These are phyloP conservation scores for Zoanthus gigantus DNA, from an alignment of 92 coral and sea anemone species.

Conservation along the genomic window DNA sequence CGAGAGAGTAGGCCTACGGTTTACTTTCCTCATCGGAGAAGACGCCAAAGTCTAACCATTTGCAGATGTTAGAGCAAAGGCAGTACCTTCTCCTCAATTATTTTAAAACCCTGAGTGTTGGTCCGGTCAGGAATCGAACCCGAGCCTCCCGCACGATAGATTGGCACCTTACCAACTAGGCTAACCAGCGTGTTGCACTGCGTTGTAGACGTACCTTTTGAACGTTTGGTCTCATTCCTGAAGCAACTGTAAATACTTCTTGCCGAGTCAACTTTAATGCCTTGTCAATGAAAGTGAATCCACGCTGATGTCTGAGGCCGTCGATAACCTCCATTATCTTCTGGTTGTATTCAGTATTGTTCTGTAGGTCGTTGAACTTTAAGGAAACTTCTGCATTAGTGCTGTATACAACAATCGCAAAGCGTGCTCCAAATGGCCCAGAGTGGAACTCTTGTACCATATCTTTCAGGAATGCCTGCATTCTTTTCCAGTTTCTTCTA, in stretches of 20 bases:
- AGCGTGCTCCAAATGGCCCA: not conserved
- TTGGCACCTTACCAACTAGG: no score
- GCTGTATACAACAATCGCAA: slow-evolving; percentile 6
- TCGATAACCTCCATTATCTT: not conserved
- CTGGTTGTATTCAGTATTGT: not conserved
- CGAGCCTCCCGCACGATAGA: no score
- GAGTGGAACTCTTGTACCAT: not conserved
- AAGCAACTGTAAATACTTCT: slow-evolving; percentile 3
- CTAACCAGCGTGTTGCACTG: not conserved
- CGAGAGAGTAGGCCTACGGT: no score
- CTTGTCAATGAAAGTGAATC: slow-evolving; percentile 16
- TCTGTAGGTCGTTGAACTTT: not conserved
- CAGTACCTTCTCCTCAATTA: no score
- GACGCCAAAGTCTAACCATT: no score
- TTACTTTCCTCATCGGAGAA: no score
- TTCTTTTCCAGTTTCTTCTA: not conserved
- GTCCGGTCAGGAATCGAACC: no score
- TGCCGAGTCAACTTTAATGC: not conserved
- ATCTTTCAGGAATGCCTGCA: not conserved
- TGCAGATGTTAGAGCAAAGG: no score
- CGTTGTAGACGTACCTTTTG: not conserved
- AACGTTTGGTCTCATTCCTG: slow-evolving; percentile 22
- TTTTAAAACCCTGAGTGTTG: no score
- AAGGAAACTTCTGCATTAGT: not conserved
- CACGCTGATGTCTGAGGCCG: not conserved